Base-by-base conservation (phyloP, 2,113 vertebrate species). In the Fregata magnificens region DNA sequence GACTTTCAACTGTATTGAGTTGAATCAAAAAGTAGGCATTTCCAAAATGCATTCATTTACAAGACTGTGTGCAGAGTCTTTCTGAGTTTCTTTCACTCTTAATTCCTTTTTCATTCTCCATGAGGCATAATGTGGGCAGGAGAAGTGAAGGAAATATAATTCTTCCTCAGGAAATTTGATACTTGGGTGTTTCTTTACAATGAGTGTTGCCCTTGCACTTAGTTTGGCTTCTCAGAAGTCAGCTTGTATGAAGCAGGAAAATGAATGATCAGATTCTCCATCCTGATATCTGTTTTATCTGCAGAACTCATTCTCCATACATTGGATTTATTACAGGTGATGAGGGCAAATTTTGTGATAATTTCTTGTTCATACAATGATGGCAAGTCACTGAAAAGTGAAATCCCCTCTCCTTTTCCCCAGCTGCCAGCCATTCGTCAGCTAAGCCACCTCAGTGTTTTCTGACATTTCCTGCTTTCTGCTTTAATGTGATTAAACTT, bases 381-480 rank as follows among this genome's bases (percentile, higher is more conserved):
- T 63, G 13, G 19, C 13, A 85, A 94, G 49, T 5, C 18, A 29
- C 42, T 49, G 40, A 63, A 85, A 94, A 91, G 20, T 44, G 44
- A 88, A 82, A 88, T 70, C 13, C 11, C 22, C 16, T 59, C 42
- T 88, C 36, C 14, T 50, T 88, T 89, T 87, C 50, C 38, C 24
- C 7, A 3, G 9, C 52, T 72, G 53, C 49, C 56, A 69, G 58
- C 61, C 44, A 55, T 82, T 89, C 4, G 0, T 80, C 88, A 65
- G 65, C 36, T 86, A 86, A 94, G 19, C 18, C 28, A 58, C 40
- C 56, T 56, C 66, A 52, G 47, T 63, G 63, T 85, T 93, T 93
- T 66, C 78, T 86, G 89, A 89, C 81, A 77, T 91, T 79, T 93
- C 92, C 42, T 87, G 40, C 50, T 95, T 91, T 93, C 58, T 88